These are phyloP conservation scores for Chrysaora quinquecirrha DNA, from an alignment of 30 jellyfish, hydroid and myxozoan genomes.

Conservation along the genomic window DNA sequence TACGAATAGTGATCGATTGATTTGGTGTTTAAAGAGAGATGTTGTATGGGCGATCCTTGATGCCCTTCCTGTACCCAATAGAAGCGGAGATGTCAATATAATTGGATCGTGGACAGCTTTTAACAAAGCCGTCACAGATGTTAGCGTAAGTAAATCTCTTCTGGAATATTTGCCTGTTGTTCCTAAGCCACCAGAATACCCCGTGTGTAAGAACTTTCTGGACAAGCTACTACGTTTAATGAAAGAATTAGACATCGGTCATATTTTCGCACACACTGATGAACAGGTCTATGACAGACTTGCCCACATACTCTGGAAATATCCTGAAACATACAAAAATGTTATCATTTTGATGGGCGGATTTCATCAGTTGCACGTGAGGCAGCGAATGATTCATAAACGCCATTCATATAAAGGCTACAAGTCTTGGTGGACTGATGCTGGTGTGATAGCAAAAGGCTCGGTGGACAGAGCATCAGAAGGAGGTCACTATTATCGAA, in stretches of 20 bases:
- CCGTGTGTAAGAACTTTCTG: constrained; percentile 31
- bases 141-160: constrained; percentile 4
- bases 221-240: constrained; percentile 27
- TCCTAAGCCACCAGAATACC: constrained; percentile 50
- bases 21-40: constrained; percentile 35
- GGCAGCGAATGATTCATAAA: constrained; percentile 27
- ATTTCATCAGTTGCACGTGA: constrained; percentile 32
- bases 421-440: constrained; percentile 76
- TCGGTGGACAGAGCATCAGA: constrained; percentile 50
- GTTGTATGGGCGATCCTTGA: constrained; percentile 34
- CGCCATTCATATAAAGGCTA: constrained; percentile 34
- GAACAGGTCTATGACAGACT: constrained; percentile 58
- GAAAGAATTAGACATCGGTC: constrained; percentile 43
- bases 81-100: neutral
- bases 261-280: constrained; percentile 55
- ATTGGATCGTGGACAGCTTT: constrained; percentile 39
- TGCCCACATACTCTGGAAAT: constrained; percentile 34
- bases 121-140: constrained; percentile 17
- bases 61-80: constrained; percentile 20
- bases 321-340: constrained; percentile 7
- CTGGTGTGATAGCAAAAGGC: constrained; percentile 54
- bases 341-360: constrained; percentile 45
- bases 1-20: neutral
- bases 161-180: constrained; percentile 45
- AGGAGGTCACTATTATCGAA: constrained; percentile 44